Conservation (phyloP, 1,140 invertebrate species). For the Dendrolimus kikuchii region DNA sequence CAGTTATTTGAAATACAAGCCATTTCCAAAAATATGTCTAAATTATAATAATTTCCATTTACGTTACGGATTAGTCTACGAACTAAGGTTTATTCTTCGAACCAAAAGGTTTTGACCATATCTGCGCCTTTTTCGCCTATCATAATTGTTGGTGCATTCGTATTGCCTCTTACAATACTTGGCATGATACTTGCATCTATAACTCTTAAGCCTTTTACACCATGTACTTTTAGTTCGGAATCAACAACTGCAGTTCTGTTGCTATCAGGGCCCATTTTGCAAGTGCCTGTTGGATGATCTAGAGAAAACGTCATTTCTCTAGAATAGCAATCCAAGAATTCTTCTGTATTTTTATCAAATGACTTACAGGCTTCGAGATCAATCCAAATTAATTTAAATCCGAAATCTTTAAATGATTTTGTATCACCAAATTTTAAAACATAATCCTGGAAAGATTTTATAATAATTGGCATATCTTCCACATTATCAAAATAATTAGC, state of each 20-base stretch:
- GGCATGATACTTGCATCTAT: constrained; percentile 89
- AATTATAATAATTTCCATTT: too few relatives aligned
- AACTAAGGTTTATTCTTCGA: constrained; percentile 15
- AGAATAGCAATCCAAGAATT: constrained; percentile 71
- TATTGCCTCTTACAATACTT: constrained; percentile 80
- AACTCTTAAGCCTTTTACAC: constrained; percentile 80
- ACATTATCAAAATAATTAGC: constrained; percentile 77
- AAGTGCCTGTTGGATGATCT: constrained; percentile 79
- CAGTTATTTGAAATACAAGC: neutral
- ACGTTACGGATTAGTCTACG: neutral
- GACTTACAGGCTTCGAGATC: constrained; percentile 53
- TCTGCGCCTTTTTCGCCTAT: constrained; percentile 86
- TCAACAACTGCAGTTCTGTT: constrained; percentile 80
- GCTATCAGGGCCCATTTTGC: constrained; percentile 81
- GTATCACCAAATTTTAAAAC: constrained; percentile 66
- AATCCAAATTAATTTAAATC: constrained; percentile 44
- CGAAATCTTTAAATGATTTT: constrained; percentile 50
- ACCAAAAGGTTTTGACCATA: constrained; percentile 76
- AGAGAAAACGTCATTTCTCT: constrained; percentile 62
- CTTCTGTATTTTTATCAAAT: constrained; percentile 52
- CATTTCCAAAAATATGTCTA: neutral
- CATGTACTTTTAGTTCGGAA: constrained; percentile 77
- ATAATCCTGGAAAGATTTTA: constrained; percentile 70
- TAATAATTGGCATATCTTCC: constrained; percentile 70
- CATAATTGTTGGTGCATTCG: constrained; percentile 84